phyloP scores from a whole-genome alignment of 2,888 invertebrate species.

The Tetragonisca angustula region DNA sequence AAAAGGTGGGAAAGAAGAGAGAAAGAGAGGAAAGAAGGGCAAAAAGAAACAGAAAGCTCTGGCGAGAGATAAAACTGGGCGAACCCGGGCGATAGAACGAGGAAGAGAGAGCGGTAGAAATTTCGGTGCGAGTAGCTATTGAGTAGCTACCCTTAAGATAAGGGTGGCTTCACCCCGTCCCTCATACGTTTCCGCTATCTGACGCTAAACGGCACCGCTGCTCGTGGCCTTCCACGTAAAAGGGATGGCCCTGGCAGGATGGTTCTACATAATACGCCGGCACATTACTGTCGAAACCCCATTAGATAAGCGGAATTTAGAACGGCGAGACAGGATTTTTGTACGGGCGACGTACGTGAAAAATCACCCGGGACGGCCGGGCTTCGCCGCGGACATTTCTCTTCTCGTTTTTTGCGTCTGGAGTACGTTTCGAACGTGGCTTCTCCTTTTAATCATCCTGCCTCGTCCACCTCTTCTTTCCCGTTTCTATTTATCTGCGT shows the following conservation, averaged over 20 bases:
- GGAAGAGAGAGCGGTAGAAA: slow-evolving; percentile 64
- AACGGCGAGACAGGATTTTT: slow-evolving; percentile 82
- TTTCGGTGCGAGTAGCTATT: slow-evolving; percentile 78
- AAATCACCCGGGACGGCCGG: slow-evolving; percentile 67
- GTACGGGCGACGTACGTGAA: slow-evolving; percentile 72
- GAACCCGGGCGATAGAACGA: slow-evolving; percentile 8
- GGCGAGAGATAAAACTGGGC: slow-evolving; percentile 23
- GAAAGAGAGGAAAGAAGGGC: neutral
- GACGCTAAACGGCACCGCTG: slow-evolving; percentile 82
- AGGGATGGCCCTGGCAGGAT: slow-evolving; percentile 77
- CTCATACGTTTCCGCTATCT: slow-evolving; percentile 84
- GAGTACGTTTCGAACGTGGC: slow-evolving; percentile 11
- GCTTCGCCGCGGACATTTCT: slow-evolving; percentile 33
- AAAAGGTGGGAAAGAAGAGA: neutral
- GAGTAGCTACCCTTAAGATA: slow-evolving; percentile 83
- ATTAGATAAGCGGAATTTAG: slow-evolving; percentile 83
- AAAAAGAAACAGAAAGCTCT: neutral
- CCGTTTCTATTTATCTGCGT: no score
- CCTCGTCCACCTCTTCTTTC: neutral
- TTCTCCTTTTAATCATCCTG: slow-evolving; percentile 18
- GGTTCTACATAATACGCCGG: slow-evolving; percentile 82
- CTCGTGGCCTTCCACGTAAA: slow-evolving; percentile 77
- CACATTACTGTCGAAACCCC: slow-evolving; percentile 83
- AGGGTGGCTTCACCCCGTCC: slow-evolving; percentile 80
- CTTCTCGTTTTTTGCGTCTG: slow-evolving; percentile 11